Percentiles rank a stretch among this genome's conserved stretches.
phyloP scores from a whole-genome alignment of 2,113 vertebrate genomes.

The Prinia subflava region DNA sequence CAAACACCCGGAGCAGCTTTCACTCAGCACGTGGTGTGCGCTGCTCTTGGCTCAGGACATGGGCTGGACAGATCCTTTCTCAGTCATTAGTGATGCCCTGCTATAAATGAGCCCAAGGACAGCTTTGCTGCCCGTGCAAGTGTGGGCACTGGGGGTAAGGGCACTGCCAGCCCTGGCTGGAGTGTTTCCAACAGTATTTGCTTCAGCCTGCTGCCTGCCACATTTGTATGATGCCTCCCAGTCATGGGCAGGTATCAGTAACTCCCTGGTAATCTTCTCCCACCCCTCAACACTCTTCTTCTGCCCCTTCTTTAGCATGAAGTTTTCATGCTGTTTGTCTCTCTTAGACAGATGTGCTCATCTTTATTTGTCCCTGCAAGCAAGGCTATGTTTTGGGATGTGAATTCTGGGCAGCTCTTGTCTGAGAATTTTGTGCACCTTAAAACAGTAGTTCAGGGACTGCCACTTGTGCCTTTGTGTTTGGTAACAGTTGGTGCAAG shows the following conservation, averaged over 20 bases:
- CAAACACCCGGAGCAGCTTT: accelerated
- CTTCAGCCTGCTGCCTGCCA: background rate
- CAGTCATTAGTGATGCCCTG: background rate
- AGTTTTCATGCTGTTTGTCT: background rate
- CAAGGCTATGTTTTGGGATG: background rate
- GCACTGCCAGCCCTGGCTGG: background rate
- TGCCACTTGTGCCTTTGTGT: background rate
- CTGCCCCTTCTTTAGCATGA: background rate
- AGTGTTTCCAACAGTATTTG: background rate
- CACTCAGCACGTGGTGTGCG: background rate
- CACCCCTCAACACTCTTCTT: background rate
- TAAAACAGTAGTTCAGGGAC: background rate
- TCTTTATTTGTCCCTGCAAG: background rate
- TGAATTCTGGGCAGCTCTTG: background rate
- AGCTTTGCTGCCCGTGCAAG: background rate
- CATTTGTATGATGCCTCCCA: background rate
- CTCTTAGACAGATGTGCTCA: background rate
- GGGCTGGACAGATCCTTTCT: background rate
- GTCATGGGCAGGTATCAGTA: background rate
- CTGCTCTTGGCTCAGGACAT: background rate
- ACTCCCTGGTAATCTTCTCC: background rate
- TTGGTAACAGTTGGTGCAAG: background rate
- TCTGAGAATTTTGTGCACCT: background rate
- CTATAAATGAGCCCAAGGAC: background rate
- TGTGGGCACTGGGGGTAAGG: background rate